Base-by-base conservation (phyloP, 35 echinoderm and acorn worm genomes). In the Ophiothrix spiculata region DNA sequence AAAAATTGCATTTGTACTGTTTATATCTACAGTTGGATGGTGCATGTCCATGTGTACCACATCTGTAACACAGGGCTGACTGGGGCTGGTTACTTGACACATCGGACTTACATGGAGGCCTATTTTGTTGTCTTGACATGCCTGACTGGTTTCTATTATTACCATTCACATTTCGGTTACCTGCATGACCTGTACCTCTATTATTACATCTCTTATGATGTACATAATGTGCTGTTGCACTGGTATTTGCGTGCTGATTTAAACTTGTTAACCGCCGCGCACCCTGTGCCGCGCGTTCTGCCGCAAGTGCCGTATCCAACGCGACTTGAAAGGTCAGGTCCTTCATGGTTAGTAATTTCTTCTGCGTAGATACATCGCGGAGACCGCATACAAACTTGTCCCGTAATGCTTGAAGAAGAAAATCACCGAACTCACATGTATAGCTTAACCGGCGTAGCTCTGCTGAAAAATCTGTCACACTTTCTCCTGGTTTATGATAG, bases 181-280 rank as follows among this genome's bases (percentile, higher is more conserved):
- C 6, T 49, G 6, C 19, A 49, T 49, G 6, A 10, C 19, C 19
- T 6, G 17, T 69, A 69, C 60, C 60, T 25, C 29, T 25, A 69
- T 2, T 15, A 15, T n/a, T 69, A 69, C 60, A 28, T 69, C 29
- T n/a, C 60, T 69, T 49, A 49, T 49, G 6, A 49, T 49, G 42
- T 10, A 69, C 60, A 69, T 69, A 69, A n/a, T 69, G n/a, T n/a
- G n/a, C n/a, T n/a, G n/a, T 49, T 25, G 60, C 60, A 69, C 60
- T 69, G 60, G 60, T 28, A 69, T 69, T 69, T 69, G 60, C 8
- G 23, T 15, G 29, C 10, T 69, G 60, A 15, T 10, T 10, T 4
- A 69, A 69, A 15, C 60, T 21, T n/a, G n/a, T n/a, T n/a, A n/a
- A 21, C 45, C 21, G 60, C 8, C 23, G 60, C 60, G 60, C 60